These are phyloP conservation scores for Asbolus verrucosus DNA, from an alignment of 1,140 invertebrate species.

Conservation along the genomic window DNA sequence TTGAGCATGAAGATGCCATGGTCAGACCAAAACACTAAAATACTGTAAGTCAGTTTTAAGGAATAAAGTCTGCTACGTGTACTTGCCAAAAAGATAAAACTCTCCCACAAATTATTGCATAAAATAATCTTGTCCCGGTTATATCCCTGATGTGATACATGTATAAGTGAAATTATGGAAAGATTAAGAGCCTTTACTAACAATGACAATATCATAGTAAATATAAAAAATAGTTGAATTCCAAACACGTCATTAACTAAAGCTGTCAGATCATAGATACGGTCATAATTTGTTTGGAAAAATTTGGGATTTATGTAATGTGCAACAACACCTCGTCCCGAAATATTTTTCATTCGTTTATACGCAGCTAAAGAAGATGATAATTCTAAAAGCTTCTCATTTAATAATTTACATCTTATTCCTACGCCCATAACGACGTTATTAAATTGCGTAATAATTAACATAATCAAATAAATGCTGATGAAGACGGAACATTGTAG, in stretches of 20 bases:
- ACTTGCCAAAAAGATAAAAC: background rate
- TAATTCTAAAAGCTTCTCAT: background rate
- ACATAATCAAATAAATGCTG: background rate
- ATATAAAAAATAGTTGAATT: slow-evolving; percentile 1
- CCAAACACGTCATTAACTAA: slow-evolving; percentile 10
- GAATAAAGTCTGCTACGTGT: background rate
- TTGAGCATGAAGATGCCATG: background rate
- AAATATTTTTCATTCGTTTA: background rate
- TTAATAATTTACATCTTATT: background rate
- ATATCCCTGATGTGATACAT: background rate
- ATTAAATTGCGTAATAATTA: background rate
- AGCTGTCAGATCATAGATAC: background rate
- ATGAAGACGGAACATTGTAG: too few species aligned
- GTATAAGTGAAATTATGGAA: background rate
- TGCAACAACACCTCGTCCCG: background rate
- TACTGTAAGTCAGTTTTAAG: background rate
- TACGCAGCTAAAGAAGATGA: background rate
- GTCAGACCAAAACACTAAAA: background rate
- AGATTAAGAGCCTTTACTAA: slow-evolving; percentile 2
- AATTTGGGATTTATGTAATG: slow-evolving; percentile 1
- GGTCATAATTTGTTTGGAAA: slow-evolving; percentile 6
- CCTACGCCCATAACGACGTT: background rate
- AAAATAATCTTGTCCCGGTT: background rate
- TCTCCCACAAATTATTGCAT: background rate
- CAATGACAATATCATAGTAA: background rate